phyloP scores from a whole-genome alignment of 1,140 invertebrate genomes.

The Drosophila bipectinata region DNA sequence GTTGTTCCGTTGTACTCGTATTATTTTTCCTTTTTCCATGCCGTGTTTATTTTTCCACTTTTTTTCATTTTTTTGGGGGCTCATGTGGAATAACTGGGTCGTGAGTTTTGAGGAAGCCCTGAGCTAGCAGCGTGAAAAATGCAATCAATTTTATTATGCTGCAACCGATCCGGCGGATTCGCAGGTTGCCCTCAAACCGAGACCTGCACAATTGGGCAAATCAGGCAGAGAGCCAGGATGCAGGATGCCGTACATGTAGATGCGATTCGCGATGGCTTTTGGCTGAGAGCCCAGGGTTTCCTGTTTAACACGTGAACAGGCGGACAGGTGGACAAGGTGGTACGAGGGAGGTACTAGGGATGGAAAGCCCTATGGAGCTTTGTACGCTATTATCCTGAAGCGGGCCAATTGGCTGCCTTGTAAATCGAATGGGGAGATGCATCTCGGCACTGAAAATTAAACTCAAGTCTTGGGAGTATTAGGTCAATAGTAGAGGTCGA shows the following conservation, averaged over 20 bases:
- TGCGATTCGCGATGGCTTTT: constrained; percentile 30
- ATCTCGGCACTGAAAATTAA: constrained; percentile 16
- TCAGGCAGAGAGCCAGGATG: constrained; percentile 37
- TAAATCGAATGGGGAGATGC: constrained; percentile 2
- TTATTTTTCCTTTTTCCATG: constrained; percentile 46
- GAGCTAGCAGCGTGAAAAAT: constrained; percentile 54
- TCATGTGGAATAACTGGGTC: constrained; percentile 59
- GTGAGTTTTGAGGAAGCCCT: constrained; percentile 39
- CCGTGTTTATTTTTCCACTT: neutral
- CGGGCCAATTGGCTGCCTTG: constrained; percentile 36
- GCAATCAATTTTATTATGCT: constrained; percentile 59
- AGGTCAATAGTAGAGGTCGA: neutral
- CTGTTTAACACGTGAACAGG: constrained; percentile 47
- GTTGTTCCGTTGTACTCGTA: constrained; percentile 35
- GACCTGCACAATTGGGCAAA: constrained; percentile 54
- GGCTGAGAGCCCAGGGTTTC: constrained; percentile 25
- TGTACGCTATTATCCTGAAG: constrained; percentile 40
- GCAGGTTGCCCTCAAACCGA: neutral
- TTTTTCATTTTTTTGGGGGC: constrained; percentile 25
- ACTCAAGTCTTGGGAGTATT: constrained; percentile 5
- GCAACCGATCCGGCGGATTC: neutral
- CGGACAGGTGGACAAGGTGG: neutral
- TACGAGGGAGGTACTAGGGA: neutral
- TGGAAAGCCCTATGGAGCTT: constrained; percentile 15
- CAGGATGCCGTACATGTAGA: constrained; percentile 31